Base-by-base conservation (phyloP, 2,888 invertebrate genomes). In the Papilio gigon region DNA sequence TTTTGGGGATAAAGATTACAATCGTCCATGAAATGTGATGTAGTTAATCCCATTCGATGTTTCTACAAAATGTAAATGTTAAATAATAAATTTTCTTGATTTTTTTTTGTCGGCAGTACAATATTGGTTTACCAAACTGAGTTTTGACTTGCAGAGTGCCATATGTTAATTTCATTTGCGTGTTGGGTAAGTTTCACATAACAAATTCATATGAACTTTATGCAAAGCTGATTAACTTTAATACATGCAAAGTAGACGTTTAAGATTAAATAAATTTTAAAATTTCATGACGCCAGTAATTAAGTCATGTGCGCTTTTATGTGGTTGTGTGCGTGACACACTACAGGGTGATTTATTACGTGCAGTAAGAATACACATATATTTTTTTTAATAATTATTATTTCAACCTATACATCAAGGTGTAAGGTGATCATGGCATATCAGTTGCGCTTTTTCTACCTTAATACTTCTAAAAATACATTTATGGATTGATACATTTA, bases 171-270 rank as follows among this genome's bases (percentile, higher is more conserved):
- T 66, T 60, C 59, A 60, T 66, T 66, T 59, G 25, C 47, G 66
- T 66, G 66, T 60, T 27, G 59, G 22, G 42, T 59, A 66, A 66
- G 59, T 66, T 60, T 27, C 37, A 59, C 42, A 66, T 60, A 35
- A 66, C 53, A 60, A 66, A 60, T 60, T 66, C 66, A 37, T 66
- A 50, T 30, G 47, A 66, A 66, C 27, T 66, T 66, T 66, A 60
- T 66, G 66, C 66, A 66, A 66, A 66, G 66, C 59, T 66, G 59
- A 66, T 66, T 59, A 47, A 59, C n/a, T 47, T 47, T 65, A 56
- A 58, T 66, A 44, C 17, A 66, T 66, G 59, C 47, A 37, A 60
- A 59, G 47, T 47, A 22, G 12, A 66, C 44, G 40, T 58, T 42
- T 58, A 37, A 65, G 50, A 64, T 44, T 63, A 63, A 33, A 63